These are phyloP conservation scores for Drosophila cracens DNA, from an alignment of 2,888 invertebrate species.

Conservation along the genomic window DNA sequence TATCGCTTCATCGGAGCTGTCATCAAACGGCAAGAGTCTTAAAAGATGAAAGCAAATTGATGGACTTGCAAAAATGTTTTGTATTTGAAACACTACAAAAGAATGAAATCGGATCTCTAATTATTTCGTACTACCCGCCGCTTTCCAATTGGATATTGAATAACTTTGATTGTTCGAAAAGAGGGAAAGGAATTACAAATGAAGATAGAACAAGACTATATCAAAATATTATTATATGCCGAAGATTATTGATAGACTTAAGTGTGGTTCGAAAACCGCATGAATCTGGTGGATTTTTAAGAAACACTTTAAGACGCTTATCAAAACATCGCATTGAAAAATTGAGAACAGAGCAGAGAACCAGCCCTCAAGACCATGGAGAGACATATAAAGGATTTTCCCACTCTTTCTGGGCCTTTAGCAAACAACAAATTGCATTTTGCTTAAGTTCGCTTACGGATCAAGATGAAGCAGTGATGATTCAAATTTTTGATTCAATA, in stretches of 20 bases:
- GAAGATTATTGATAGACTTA: conserved; percentile 93
- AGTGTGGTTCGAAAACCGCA: conserved; percentile 93
- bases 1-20: conserved; percentile 91
- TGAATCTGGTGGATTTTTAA: conserved; percentile 93
- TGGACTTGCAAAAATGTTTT: conserved; percentile 91
- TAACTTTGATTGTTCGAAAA: conserved; percentile 88
- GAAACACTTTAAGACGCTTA: conserved; percentile 94
- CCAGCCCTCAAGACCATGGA: conserved; percentile 88
- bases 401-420: conserved; percentile 95
- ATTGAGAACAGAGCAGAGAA: conserved; percentile 88
- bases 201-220: conserved; percentile 95
- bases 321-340: conserved; percentile 94
- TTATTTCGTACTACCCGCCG: conserved; percentile 95
- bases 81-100: conserved; percentile 96
- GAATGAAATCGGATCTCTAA: conserved; percentile 95
- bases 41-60: conserved; percentile 55
- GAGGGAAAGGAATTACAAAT: conserved; percentile 91
- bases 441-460: conserved; percentile 94
- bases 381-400: conserved; percentile 95
- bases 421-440: conserved; percentile 91
- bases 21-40: conserved; percentile 65
- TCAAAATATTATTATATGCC: conserved; percentile 93
- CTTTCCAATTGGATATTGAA: conserved; percentile 93
- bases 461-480: conserved; percentile 93
- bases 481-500: conserved; percentile 95